Base-by-base conservation (phyloP, 1,140 invertebrate genomes). In the Vanessa atalanta region DNA sequence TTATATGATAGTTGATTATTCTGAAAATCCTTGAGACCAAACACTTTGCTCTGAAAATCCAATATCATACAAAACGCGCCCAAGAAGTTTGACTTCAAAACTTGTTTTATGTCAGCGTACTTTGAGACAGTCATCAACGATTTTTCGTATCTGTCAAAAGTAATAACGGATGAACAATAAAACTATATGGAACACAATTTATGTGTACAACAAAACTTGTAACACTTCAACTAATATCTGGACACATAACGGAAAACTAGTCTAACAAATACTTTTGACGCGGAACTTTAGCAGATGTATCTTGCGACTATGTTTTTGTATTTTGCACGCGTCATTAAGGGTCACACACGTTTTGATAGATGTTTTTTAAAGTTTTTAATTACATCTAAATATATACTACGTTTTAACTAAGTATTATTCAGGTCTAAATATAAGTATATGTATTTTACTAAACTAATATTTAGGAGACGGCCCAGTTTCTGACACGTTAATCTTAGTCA, bases 201-300 rank as follows among this genome's bases (percentile, higher is more conserved):
- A 72, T 70, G 69, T 55, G 8, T n/a, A 50, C n/a, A 76, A 72
- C 69, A 51, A 71, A 53, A 78, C 72, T 72, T 64, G 31, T 66
- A 55, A 64, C 69, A 70, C 66, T 77, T 51, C 47, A 75, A 78
- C 72, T 74, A 78, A 75, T 72, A 75, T 72, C 65, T 61, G 51
- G 65, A 65, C 61, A 73, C 65, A 63, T 72, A 71, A 72, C 68
- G 47, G 70, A 72, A 69, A 72, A 76, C 57, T 76, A 65, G 61
- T 72, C 67, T 61, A 61, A 31, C 31, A n/a, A 26, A 61, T 37
- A 37, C 26, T 31, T 61, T 61, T 61, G 43, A 37, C 31, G 31
- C 23, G 23, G 31, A 61, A 61, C 13, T 13, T 16, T 31, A 8
- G 11, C 14, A 26, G 31, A 15, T 37, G 15, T 61, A 37, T 61